These are phyloP conservation scores for Hyaena hyaena DNA, from an alignment of 2,113 vertebrate species.

Conservation along the genomic window DNA sequence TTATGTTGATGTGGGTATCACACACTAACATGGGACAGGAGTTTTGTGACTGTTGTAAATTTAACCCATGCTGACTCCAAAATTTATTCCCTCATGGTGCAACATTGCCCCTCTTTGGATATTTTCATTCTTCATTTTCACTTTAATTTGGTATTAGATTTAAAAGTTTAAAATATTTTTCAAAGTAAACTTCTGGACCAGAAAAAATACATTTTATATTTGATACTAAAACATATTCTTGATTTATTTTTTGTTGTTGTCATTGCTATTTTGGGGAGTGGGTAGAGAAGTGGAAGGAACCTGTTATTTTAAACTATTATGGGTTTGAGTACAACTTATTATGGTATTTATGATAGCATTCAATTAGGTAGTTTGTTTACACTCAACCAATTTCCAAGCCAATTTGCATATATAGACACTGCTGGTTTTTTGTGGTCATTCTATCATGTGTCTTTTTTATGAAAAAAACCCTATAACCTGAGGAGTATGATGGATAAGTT, in stretches of 20 bases:
- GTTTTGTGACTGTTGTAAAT: not conserved
- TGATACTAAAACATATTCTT: not conserved
- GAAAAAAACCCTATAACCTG: not conserved
- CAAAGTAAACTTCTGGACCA: not conserved
- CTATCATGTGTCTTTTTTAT: not conserved
- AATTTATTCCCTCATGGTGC: not conserved
- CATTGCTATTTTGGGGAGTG: not conserved
- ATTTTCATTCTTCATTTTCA: conserved; percentile 24
- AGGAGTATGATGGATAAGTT: not conserved
- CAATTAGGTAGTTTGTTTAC: not conserved
- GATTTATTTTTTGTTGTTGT: not conserved
- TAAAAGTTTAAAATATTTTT: conserved; percentile 19
- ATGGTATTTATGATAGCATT: not conserved
- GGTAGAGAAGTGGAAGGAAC: not conserved
- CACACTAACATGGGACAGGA: not conserved
- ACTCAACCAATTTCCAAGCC: conserved; percentile 12
- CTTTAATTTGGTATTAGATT: conserved; percentile 32
- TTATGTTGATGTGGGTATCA: not conserved
- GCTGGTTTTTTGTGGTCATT: not conserved
- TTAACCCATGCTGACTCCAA: not conserved
- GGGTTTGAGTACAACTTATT: not conserved
- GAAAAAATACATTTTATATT: not conserved
- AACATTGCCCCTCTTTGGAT: not conserved
- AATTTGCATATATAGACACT: not conserved
- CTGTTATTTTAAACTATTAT: not conserved